phyloP scores from a whole-genome alignment of 2,113 vertebrate genomes.

The Corythornis vintsioides region DNA sequence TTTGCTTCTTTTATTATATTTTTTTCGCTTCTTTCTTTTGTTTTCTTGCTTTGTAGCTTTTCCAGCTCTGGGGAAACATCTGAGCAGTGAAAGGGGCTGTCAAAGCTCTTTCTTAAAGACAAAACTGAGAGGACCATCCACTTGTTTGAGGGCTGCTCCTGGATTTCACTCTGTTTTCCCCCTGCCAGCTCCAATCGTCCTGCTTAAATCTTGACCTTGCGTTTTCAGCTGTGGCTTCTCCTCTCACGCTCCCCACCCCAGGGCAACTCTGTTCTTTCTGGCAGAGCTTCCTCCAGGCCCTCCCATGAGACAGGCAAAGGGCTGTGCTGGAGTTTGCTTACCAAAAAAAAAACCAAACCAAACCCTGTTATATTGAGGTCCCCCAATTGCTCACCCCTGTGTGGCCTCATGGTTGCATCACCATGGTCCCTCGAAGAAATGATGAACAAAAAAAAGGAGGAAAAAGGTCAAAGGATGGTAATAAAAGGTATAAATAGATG shows the following conservation, averaged over 20 bases:
- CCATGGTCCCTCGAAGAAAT: neutral
- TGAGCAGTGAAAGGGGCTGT: neutral
- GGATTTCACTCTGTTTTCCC: neutral
- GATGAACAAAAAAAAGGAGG: neutral
- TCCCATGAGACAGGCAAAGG: neutral
- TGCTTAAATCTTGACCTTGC: neutral
- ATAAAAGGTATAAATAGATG: neutral
- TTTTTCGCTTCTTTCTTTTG: neutral
- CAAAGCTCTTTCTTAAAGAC: neutral
- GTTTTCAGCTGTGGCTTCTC: neutral
- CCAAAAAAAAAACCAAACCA: neutral
- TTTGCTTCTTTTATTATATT: too few species aligned
- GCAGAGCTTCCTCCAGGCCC: neutral
- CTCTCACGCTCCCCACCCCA: neutral
- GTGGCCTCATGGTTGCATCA: accelerated
- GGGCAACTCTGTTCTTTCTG: neutral
- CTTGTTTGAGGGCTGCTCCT: neutral
- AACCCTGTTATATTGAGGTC: accelerated
- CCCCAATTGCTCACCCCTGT: accelerated
- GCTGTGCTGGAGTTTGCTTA: neutral
- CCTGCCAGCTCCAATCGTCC: neutral
- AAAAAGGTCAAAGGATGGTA: neutral
- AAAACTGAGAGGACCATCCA: neutral
- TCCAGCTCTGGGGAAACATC: neutral
- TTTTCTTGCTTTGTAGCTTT: neutral